Evolutionary conservation across 2,888 invertebrate genomes (phyloP).

Genomic region (Lepidocyrtoides sp.): DNA sequence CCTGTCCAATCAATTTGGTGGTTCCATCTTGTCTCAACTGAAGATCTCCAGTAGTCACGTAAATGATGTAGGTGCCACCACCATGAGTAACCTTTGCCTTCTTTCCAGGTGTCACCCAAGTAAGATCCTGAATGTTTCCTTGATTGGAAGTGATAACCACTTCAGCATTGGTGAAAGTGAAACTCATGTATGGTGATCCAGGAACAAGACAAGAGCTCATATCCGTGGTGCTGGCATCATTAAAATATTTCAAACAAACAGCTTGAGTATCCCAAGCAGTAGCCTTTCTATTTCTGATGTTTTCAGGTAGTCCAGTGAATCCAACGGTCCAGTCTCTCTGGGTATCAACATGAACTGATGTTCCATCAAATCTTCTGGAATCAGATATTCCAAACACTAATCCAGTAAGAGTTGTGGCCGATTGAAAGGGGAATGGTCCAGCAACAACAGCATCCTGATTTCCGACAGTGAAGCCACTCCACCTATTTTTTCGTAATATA

Average conservation of each 20-base stretch:
- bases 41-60: constrained; percentile 52
- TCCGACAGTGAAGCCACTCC: constrained; percentile 81
- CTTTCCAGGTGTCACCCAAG: constrained; percentile 77
- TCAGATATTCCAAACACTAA: constrained; percentile 77
- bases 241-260: constrained; percentile 81
- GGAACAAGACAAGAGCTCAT: constrained; percentile 83
- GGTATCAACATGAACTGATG: constrained; percentile 78
- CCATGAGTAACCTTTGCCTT: constrained; percentile 73
- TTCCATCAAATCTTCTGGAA: constrained; percentile 80
- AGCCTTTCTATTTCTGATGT: constrained; percentile 74
- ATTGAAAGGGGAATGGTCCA: constrained; percentile 83
- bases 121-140: constrained; percentile 65
- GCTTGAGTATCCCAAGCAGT: constrained; percentile 82
- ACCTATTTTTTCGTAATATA: no score
- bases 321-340: constrained; percentile 76
- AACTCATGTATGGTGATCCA: constrained; percentile 82
- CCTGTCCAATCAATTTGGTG: constrained; percentile 68
- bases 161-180: constrained; percentile 78
- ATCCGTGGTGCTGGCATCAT: constrained; percentile 46
- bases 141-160: constrained; percentile 77
- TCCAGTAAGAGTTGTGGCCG: constrained; percentile 71
- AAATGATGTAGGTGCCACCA: constrained; percentile 72
- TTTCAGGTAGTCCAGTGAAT: constrained; percentile 66
- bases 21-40: constrained; percentile 51
- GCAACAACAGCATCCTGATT: constrained; percentile 79